A percentile compares a stretch with the other conserved stretches of the same genome.
These are phyloP conservation scores for Coregonus suidteri DNA, from an alignment of 2,797 vertebrate species.

Conservation along the genomic window DNA sequence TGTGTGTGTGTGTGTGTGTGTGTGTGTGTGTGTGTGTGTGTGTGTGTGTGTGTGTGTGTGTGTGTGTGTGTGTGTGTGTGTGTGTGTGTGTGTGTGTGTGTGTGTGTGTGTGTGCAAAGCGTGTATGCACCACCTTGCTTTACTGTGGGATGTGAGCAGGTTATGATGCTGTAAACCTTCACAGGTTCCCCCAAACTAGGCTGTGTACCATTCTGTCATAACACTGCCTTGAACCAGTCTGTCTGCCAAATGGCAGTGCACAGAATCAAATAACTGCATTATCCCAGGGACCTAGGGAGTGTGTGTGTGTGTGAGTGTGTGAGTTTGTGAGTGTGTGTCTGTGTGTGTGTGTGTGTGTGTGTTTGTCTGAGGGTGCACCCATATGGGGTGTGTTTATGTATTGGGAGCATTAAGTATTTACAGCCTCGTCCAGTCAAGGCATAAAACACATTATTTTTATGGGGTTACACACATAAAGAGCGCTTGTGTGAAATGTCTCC, in stretches of 20 bases:
- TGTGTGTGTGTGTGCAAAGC: too few species aligned
- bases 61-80: not conserved
- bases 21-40: not conserved
- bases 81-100: not conserved
- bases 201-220: slow-evolving; percentile 23
- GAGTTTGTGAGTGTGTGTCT: not conserved
- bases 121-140: not conserved
- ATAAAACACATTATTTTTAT: slow-evolving; percentile 21
- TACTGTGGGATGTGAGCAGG: not conserved
- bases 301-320: not conserved
- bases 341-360: not conserved
- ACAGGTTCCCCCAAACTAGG: not conserved
- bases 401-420: slow-evolving; percentile 19
- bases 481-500: slow-evolving; percentile 16
- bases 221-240: slow-evolving; percentile 21
- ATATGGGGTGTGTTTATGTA: slow-evolving; percentile 7
- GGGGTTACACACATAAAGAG: slow-evolving; percentile 17
- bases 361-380: slow-evolving; percentile 1
- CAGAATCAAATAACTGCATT: slow-evolving; percentile 19
- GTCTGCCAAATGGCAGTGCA: slow-evolving; percentile 26
- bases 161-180: not conserved
- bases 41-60: too few species aligned
- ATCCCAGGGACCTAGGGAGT: slow-evolving; percentile 2
- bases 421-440: slow-evolving; percentile 5
- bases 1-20: too few species aligned